A percentile compares a stretch with the other conserved stretches of the same genome.
Evolutionary conservation across 2,797 vertebrate genomes (phyloP).

Genomic region (Sebastes diaconus): DNA sequence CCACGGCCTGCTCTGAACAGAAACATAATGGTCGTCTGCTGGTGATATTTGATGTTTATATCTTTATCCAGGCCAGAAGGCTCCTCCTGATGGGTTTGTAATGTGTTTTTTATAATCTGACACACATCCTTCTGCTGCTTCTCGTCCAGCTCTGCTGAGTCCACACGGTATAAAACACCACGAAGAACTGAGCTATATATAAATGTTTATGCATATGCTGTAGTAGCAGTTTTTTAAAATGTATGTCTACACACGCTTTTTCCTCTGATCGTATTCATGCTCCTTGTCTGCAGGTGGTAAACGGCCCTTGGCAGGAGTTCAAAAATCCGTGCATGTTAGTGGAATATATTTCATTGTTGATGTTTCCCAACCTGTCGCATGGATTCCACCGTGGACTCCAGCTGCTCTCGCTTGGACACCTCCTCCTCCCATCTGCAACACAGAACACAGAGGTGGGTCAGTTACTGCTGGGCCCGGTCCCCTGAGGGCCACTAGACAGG

Average conservation of each 20-base stretch:
- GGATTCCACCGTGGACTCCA: constrained; percentile 91
- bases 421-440: constrained; percentile 96
- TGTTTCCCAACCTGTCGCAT: constrained; percentile 89
- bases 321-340: constrained; percentile 4
- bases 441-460: constrained; percentile 70
- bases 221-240: constrained; percentile 23
- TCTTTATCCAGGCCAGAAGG: constrained; percentile 45
- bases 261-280: background rate
- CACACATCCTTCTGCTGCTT: constrained; percentile 31
- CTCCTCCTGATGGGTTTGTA: constrained; percentile 57
- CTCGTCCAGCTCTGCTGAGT: constrained; percentile 10
- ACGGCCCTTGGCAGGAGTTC: background rate
- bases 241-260: background rate
- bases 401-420: constrained; percentile 87
- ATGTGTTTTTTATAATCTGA: constrained; percentile 51
- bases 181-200: background rate
- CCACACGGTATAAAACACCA: constrained; percentile 2
- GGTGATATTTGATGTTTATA: constrained; percentile 29
- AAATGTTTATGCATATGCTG: constrained; percentile 19
- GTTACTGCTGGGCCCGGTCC: constrained; percentile 38
- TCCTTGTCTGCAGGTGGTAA: background rate
- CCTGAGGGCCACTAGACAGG: constrained; percentile 39
- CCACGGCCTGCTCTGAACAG: constrained; percentile 16
- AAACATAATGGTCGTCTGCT: constrained; percentile 23
- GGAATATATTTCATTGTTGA: constrained; percentile 7